phyloP scores from a whole-genome alignment of 2,888 invertebrate genomes.

The Ferdinandea cuprea region DNA sequence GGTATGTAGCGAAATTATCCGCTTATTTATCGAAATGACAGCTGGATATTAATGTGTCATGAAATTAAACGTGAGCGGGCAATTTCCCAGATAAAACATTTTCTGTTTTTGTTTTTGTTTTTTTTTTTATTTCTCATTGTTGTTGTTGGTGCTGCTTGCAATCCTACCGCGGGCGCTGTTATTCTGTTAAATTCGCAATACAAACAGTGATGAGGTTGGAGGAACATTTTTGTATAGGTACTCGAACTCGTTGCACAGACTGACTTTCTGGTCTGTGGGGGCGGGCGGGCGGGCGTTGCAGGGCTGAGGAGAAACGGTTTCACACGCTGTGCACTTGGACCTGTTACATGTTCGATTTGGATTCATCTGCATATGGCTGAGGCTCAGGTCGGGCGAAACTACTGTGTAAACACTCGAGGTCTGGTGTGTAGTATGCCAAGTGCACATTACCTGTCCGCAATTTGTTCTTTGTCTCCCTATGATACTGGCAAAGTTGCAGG shows the following conservation, averaged over 20 bases:
- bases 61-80: conserved; percentile 76
- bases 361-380: conserved; percentile 65
- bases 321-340: conserved; percentile 69
- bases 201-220: conserved; percentile 41
- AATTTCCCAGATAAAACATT: conserved; percentile 75
- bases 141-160: neutral
- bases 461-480: conserved; percentile 73
- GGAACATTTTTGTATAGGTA: conserved; percentile 44
- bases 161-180: conserved; percentile 8
- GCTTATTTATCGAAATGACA: conserved; percentile 77
- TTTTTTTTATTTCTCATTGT: conserved; percentile 47
- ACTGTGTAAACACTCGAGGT: conserved; percentile 65
- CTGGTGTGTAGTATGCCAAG: conserved; percentile 44
- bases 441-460: conserved; percentile 72
- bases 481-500: conserved; percentile 44
- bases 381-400: conserved; percentile 50
- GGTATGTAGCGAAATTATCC: conserved; percentile 75
- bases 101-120: too few species aligned
- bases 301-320: conserved; percentile 15
- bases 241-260: conserved; percentile 13
- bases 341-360: conserved; percentile 71
- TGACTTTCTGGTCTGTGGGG: too few species aligned
- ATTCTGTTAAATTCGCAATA: conserved; percentile 19
- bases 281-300: conserved; percentile 7
- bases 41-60: conserved; percentile 77